Evolutionary conservation across 2,113 vertebrate genomes (phyloP).

Genomic region (Rhea americana): DNA sequence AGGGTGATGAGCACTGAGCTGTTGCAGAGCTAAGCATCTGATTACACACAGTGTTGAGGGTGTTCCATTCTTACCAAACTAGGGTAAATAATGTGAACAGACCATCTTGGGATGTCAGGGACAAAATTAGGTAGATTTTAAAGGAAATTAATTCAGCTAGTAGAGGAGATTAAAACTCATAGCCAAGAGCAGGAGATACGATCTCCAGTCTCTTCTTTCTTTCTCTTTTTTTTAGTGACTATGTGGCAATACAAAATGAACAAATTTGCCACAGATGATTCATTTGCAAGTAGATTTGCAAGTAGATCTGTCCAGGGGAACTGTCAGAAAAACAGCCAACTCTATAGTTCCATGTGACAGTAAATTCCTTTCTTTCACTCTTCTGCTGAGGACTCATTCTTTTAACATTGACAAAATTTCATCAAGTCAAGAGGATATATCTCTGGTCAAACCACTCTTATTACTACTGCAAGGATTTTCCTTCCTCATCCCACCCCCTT

Average conservation of each 20-base stretch:
- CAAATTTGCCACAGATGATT: no score
- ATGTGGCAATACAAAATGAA: neutral
- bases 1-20: neutral
- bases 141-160: neutral
- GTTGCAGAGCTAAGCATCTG: neutral
- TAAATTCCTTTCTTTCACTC: no score
- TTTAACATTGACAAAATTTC: neutral
- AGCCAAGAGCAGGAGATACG: neutral
- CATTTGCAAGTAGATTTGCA: no score
- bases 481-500: neutral
- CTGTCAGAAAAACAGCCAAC: no score
- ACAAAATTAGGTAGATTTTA: neutral
- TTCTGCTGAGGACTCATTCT: neutral
- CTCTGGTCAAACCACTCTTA: neutral
- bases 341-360: no score
- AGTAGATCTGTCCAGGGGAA: no score
- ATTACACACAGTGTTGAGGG: neutral
- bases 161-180: neutral
- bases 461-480: neutral
- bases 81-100: accelerated
- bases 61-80: neutral
- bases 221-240: neutral
- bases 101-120: neutral
- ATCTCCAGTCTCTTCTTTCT: neutral
- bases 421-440: neutral